A percentile compares a stretch with the other conserved stretches of the same genome.
Evolutionary conservation across 2,797 vertebrate species (phyloP).

Genomic region (Tympanoctomys barrerae): DNA sequence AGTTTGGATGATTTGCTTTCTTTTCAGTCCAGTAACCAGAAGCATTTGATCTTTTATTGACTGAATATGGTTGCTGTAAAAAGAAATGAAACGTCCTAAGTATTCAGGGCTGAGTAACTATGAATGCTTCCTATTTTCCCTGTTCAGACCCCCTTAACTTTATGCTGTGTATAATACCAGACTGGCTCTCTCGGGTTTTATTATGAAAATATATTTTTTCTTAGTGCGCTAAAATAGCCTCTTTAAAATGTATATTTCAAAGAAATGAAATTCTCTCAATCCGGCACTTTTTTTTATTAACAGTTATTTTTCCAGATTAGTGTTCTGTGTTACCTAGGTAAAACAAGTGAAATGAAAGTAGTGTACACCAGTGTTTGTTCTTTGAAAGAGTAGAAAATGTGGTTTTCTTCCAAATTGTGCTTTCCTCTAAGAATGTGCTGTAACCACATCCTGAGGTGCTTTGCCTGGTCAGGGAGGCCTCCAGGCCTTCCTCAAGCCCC

Average conservation of each 20-base stretch:
- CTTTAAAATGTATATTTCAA: constrained; percentile 62
- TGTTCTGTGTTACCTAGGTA: constrained; percentile 74
- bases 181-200: constrained; percentile 63
- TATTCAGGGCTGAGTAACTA: constrained; percentile 82
- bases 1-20: constrained; percentile 85
- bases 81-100: constrained; percentile 85
- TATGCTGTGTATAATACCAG: constrained; percentile 65
- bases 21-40: constrained; percentile 76
- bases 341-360: constrained; percentile 74
- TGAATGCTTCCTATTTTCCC: constrained; percentile 77
- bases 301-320: constrained; percentile 52
- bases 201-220: constrained; percentile 28
- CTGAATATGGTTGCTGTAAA: constrained; percentile 85
- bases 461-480: too few relatives aligned
- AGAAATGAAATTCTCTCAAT: constrained; percentile 61
- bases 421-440: constrained; percentile 78
- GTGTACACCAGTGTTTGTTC: constrained; percentile 58
- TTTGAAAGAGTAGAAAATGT: constrained; percentile 68
- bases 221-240: constrained; percentile 25
- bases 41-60: constrained; percentile 85
- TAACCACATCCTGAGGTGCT: constrained; percentile 74
- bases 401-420: constrained; percentile 76
- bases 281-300: constrained; percentile 62
- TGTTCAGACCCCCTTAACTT: constrained; percentile 80
- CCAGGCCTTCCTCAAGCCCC: constrained; percentile 64